Conservation (phyloP, 2,888 invertebrate species). For the Ochropacha duplaris region DNA sequence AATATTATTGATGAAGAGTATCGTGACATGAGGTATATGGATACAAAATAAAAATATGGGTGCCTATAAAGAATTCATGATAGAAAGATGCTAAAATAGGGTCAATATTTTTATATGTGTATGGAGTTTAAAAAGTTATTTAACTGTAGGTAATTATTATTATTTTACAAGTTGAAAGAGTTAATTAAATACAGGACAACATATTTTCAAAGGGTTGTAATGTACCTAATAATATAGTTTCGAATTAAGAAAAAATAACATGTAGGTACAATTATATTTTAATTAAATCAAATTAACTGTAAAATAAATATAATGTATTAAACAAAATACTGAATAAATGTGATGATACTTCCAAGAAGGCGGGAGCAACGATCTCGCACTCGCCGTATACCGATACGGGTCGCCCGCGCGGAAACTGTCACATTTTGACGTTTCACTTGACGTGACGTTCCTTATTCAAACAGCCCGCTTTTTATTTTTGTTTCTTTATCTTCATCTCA, state of each 20-base stretch:
- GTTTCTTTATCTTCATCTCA: constrained; percentile 68
- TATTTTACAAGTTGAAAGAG: no score
- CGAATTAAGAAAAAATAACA: no score
- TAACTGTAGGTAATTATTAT: no score
- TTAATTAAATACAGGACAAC: background rate
- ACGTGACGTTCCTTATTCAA: constrained; percentile 80
- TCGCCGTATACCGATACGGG: constrained; percentile 29
- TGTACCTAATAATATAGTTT: no score
- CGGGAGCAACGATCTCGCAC: constrained; percentile 60
- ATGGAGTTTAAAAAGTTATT: no score
- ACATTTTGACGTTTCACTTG: constrained; percentile 80
- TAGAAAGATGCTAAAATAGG: no score
- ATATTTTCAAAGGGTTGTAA: constrained; percentile 18
- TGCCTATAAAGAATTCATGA: no score
- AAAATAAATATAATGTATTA: constrained; percentile 40
- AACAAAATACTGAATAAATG: constrained; percentile 37
- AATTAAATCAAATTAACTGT: constrained; percentile 49
- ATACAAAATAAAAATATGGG: no score
- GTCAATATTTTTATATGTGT: no score
- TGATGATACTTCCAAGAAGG: constrained; percentile 71
- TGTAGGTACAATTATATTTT: constrained; percentile 19
- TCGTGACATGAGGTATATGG: no score
- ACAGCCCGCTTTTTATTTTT: constrained; percentile 76
- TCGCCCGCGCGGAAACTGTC: constrained; percentile 81
- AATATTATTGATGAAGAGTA: no score